Evolutionary conservation across 2,797 vertebrate genomes (phyloP).

Genomic region (Nyctalus aviator): DNA sequence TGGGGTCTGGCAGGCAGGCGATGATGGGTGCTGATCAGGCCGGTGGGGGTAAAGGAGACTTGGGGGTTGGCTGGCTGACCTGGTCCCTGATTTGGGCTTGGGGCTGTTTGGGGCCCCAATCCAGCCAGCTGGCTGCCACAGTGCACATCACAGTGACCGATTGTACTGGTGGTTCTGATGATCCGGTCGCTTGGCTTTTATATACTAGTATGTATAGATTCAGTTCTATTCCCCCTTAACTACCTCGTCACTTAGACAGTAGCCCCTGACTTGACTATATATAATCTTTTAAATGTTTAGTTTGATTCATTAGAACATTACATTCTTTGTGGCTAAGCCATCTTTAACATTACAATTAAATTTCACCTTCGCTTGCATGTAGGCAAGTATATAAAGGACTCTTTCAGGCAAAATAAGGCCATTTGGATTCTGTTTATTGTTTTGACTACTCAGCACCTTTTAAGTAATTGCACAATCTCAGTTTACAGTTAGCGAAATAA

Average conservation of each 20-base stretch:
- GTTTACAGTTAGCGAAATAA: background rate
- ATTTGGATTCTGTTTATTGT: slow-evolving; percentile 8
- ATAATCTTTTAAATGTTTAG: background rate
- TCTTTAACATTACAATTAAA: background rate
- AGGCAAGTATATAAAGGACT: background rate
- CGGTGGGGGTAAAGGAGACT: too few species aligned
- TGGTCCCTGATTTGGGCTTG: accelerated
- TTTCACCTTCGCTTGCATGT: slow-evolving; percentile 13
- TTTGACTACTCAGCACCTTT: slow-evolving; percentile 3
- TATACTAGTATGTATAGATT: background rate
- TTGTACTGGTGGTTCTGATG: too few species aligned
- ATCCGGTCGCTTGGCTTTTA: too few species aligned
- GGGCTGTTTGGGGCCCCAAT: too few species aligned
- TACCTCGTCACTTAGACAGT: background rate
- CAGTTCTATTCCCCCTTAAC: background rate
- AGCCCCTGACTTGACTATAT: background rate
- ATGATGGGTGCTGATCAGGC: too few species aligned
- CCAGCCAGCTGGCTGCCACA: too few species aligned
- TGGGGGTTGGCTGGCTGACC: too few species aligned
- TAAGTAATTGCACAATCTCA: slow-evolving; percentile 2
- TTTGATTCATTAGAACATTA: background rate
- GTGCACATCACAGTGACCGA: too few species aligned
- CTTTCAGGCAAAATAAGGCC: background rate
- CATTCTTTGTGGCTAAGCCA: background rate
- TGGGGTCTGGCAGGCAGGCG: too few species aligned